phyloP scores from a whole-genome alignment of 2,888 invertebrate genomes.

The Pseudococcus viburni region DNA sequence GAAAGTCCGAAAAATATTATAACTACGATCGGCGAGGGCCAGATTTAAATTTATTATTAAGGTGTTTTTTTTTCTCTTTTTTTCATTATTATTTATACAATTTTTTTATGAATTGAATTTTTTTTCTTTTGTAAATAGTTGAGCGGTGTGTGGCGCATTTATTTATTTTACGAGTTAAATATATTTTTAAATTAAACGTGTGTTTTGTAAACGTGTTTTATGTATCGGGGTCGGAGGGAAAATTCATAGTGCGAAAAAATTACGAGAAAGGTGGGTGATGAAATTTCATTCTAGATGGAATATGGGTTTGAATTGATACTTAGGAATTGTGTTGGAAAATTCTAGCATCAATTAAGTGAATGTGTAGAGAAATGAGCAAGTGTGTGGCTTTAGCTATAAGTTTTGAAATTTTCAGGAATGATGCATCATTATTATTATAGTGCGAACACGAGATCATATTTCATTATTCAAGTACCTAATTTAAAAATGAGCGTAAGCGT shows the following conservation, averaged over 20 bases:
- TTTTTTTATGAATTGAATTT: conserved; percentile 35
- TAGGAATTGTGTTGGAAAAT: too few relatives aligned
- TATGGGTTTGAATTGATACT: too few relatives aligned
- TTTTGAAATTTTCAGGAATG: too few relatives aligned
- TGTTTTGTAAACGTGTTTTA: conserved; percentile 20
- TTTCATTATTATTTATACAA: conserved; percentile 38
- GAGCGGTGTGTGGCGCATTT: conserved; percentile 16
- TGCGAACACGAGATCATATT: too few relatives aligned
- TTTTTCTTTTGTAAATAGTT: conserved; percentile 19
- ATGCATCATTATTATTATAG: too few relatives aligned
- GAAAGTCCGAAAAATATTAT: neutral
- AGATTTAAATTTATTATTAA: conserved; percentile 29
- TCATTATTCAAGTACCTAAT: too few relatives aligned
- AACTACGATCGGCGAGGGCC: neutral
- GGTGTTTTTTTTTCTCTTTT: neutral
- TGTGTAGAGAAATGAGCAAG: too few relatives aligned
- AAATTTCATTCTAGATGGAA: too few relatives aligned
- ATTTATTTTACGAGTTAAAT: conserved; percentile 22
- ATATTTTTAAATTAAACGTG: neutral
- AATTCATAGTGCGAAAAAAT: neutral
- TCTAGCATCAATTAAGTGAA: too few relatives aligned
- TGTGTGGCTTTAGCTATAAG: too few relatives aligned
- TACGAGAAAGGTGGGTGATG: too few relatives aligned
- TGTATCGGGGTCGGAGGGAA: neutral
- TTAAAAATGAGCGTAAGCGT: too few relatives aligned